Percentiles rank a stretch among this genome's conserved stretches.
These are phyloP conservation scores for Andrena fulva DNA, from an alignment of 2,888 invertebrate species.

Conservation along the genomic window DNA sequence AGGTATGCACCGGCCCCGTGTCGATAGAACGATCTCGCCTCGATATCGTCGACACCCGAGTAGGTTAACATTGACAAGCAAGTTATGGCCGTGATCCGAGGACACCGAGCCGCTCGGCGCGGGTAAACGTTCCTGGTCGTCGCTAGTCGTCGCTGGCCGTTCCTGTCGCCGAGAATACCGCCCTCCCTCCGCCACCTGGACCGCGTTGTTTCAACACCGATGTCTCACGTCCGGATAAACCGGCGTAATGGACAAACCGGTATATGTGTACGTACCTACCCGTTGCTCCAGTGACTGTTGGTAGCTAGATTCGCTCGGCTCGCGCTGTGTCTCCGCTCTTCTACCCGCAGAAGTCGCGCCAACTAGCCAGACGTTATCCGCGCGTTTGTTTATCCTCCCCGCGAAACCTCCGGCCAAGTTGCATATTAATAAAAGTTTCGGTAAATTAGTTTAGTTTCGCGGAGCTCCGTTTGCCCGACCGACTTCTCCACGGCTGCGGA, in stretches of 20 bases:
- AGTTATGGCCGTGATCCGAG: slow-evolving; percentile 57
- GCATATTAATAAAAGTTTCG: slow-evolving; percentile 80
- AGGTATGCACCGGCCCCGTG: slow-evolving; percentile 39
- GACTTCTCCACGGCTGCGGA: slow-evolving; percentile 50
- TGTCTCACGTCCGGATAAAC: slow-evolving; percentile 56
- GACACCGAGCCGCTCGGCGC: slow-evolving; percentile 34
- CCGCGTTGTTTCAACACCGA: slow-evolving; percentile 43
- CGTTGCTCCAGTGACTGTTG: slow-evolving; percentile 5
- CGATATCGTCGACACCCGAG: slow-evolving; percentile 55
- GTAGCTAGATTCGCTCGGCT: background rate
- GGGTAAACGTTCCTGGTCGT: slow-evolving; percentile 26
- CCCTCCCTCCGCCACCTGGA: slow-evolving; percentile 5
- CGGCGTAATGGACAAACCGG: slow-evolving; percentile 60
- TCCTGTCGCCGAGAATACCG: slow-evolving; percentile 42
- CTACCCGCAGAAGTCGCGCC: slow-evolving; percentile 27
- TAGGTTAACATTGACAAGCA: slow-evolving; percentile 67
- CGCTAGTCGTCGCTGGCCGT: background rate
- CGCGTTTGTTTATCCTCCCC: slow-evolving; percentile 72
- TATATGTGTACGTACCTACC: slow-evolving; percentile 8
- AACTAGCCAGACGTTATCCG: slow-evolving; percentile 69
- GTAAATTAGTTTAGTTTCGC: slow-evolving; percentile 79
- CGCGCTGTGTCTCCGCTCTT: background rate
- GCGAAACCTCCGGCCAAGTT: slow-evolving; percentile 66
- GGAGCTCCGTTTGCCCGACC: slow-evolving; percentile 59
- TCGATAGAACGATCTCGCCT: slow-evolving; percentile 61